phyloP scores from a whole-genome alignment of 2,113 vertebrate species.

The Mus musculus region DNA sequence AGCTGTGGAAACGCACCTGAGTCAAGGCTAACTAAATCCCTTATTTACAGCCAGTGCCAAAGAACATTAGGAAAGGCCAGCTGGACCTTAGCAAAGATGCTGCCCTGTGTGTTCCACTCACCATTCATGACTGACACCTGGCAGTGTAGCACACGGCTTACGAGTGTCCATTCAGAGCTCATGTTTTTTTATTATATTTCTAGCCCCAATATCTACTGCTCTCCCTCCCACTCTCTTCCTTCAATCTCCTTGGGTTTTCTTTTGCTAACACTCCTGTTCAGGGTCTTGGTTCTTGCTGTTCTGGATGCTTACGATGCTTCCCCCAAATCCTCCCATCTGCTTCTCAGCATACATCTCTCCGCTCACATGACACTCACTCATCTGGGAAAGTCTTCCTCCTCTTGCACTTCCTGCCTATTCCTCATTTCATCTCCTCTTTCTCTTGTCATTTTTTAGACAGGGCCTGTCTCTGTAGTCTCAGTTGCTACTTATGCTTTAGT shows the following conservation, averaged over 20 bases:
- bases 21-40: neutral
- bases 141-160: neutral
- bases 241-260: neutral
- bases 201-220: neutral
- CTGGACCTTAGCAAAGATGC: neutral
- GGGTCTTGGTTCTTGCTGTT: neutral
- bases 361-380: neutral
- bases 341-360: neutral
- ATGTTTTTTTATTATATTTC: accelerated
- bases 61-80: neutral
- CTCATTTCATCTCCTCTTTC: neutral
- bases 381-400: neutral
- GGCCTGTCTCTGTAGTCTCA: neutral
- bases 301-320: neutral
- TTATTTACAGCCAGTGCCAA: neutral
- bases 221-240: neutral
- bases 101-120: neutral
- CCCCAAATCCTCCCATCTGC: neutral
- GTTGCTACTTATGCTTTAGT: neutral
- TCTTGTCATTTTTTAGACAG: neutral
- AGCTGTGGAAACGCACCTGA: neutral
- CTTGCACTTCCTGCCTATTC: neutral
- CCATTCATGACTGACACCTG: neutral
- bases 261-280: neutral
- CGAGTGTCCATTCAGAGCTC: neutral